phyloP scores from a whole-genome alignment of 92 coral and sea anemone genomes.

The Metridium senile region DNA sequence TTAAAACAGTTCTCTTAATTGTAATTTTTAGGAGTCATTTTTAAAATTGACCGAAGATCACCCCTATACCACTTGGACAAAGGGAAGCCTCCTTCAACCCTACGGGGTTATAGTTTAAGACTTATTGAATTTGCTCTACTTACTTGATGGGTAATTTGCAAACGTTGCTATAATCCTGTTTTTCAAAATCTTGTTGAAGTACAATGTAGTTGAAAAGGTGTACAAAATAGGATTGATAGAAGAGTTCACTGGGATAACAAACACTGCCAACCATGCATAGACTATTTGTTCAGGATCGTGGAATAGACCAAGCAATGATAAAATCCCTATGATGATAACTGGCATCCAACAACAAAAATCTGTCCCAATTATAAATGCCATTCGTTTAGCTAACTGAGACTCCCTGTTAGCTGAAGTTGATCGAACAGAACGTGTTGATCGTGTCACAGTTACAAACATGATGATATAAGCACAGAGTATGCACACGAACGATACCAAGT shows the following conservation, averaged over 20 bases:
- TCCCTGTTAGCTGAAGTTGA: conserved; percentile 76
- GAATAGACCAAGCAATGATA: conserved; percentile 66
- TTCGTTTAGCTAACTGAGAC: conserved; percentile 71
- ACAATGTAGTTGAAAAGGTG: conserved; percentile 74
- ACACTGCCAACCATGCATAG: conserved; percentile 94
- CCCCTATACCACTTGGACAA: too few relatives aligned
- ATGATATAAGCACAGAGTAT: conserved; percentile 67
- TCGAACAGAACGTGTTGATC: conserved; percentile 55
- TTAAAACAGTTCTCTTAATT: too few relatives aligned
- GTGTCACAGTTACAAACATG: conserved; percentile 66
- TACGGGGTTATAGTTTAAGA: too few relatives aligned
- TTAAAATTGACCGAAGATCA: too few relatives aligned
- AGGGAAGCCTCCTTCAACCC: too few relatives aligned
- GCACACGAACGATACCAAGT: conserved; percentile 72
- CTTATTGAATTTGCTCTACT: too few relatives aligned
- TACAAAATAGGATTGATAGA: conserved; percentile 86
- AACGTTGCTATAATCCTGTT: neutral
- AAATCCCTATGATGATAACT: conserved; percentile 78
- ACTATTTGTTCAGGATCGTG: conserved; percentile 77
- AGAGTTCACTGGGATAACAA: conserved; percentile 87
- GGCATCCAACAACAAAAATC: conserved; percentile 97
- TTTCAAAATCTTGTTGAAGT: conserved; percentile 14
- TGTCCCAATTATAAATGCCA: conserved; percentile 76
- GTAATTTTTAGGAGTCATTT: too few relatives aligned
- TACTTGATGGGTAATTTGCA: neutral